Conservation (phyloP, 2,888 invertebrate species). For the Steinernema hermaphroditum region DNA sequence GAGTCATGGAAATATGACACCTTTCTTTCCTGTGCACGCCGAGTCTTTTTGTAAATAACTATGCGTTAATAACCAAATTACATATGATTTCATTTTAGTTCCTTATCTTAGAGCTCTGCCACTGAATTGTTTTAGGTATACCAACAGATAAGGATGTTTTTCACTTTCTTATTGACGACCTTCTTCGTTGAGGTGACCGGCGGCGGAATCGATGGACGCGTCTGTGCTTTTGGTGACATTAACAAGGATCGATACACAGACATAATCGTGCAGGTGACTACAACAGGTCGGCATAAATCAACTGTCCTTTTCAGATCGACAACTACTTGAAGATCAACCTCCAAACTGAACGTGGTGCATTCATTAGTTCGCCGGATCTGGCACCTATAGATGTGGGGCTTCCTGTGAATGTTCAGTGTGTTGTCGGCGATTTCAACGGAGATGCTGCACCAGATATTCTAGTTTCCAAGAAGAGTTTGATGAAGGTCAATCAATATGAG, state of each 20-base stretch:
- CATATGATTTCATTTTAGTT: no score
- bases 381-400: conserved; percentile 2
- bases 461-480: conserved; percentile 35
- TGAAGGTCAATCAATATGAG: neutral
- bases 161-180: no score
- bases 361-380: conserved; percentile 28
- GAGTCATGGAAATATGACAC: no score
- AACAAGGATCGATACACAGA: conserved; percentile 62
- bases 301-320: conserved; percentile 32
- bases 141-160: no score
- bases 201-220: conserved; percentile 37
- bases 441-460: conserved; percentile 58
- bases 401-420: conserved; percentile 44
- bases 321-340: conserved; percentile 47
- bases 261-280: conserved; percentile 48
- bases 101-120: no score
- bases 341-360: conserved; percentile 48
- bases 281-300: no score
- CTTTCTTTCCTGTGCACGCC: no score
- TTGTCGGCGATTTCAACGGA: conserved; percentile 64
- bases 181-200: neutral
- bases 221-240: conserved; percentile 63
- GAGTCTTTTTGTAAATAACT: no score
- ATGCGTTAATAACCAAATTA: no score
- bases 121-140: no score